phyloP scores from a whole-genome alignment of 2,888 invertebrate species.

The Microctonus hyperodae region DNA sequence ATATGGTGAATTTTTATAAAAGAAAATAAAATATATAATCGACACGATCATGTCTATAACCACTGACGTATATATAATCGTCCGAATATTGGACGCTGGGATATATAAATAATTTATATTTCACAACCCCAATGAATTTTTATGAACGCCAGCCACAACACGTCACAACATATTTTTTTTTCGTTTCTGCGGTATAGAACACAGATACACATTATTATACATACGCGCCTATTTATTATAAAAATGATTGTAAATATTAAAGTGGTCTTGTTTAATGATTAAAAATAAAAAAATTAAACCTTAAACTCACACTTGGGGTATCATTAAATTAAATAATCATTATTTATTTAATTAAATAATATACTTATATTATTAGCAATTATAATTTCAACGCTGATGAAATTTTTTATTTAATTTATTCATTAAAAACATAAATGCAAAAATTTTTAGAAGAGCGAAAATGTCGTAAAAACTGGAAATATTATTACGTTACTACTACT shows the following conservation, averaged over 20 bases:
- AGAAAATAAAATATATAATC: slow-evolving; percentile 17
- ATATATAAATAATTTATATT: slow-evolving; percentile 45
- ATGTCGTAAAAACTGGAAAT: not conserved
- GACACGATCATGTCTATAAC: slow-evolving; percentile 20
- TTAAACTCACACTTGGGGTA: slow-evolving; percentile 24
- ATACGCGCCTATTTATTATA: not conserved
- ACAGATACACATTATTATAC: not conserved
- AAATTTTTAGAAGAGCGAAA: not conserved
- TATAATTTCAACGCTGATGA: not conserved
- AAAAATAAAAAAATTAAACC: slow-evolving; percentile 35
- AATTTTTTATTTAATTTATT: not conserved
- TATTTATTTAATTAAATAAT: slow-evolving; percentile 11
- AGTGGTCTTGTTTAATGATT: no score
- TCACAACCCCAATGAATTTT: slow-evolving; percentile 43
- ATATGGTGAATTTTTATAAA: not conserved
- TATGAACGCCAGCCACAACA: slow-evolving; percentile 39
- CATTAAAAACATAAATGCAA: not conserved
- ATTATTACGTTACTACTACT: no score
- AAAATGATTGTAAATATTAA: no score
- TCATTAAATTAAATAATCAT: no score
- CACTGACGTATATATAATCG: slow-evolving; percentile 37
- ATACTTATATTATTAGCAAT: not conserved
- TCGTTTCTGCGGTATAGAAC: slow-evolving; percentile 23
- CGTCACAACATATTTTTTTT: slow-evolving; percentile 36
- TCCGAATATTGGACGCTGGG: slow-evolving; percentile 21